A percentile compares a stretch with the other conserved stretches of the same genome.
Conservation (phyloP, 2,113 vertebrate genomes). For the Steatornis caripensis region DNA sequence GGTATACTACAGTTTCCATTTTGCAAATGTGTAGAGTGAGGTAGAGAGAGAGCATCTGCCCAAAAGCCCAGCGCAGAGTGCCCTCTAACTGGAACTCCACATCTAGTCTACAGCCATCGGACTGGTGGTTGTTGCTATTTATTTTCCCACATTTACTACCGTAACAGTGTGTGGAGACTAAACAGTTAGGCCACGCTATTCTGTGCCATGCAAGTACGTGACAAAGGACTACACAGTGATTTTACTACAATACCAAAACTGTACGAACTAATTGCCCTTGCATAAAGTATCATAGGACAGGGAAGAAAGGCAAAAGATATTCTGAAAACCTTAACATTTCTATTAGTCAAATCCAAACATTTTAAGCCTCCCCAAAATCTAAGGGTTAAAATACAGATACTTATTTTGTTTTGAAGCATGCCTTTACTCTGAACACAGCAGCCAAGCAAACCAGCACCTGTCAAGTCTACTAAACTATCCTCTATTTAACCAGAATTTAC, state of each 20-base stretch:
- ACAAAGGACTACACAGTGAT: background rate
- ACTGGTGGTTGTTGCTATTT: background rate
- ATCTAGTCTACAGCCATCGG: background rate
- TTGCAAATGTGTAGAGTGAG: background rate
- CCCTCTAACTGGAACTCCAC: background rate
- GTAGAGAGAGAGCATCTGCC: background rate
- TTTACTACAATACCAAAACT: background rate
- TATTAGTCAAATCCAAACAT: background rate
- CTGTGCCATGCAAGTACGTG: background rate
- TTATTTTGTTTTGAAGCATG: background rate
- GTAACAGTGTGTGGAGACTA: background rate
- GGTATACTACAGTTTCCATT: background rate
- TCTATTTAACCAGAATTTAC: conserved; percentile 38
- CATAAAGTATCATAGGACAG: background rate
- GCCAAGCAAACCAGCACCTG: background rate
- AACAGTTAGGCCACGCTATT: background rate
- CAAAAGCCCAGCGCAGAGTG: background rate
- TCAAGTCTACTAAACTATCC: background rate
- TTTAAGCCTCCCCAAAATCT: background rate
- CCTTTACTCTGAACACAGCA: background rate
- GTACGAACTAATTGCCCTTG: background rate
- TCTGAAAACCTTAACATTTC: background rate
- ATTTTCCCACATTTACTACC: background rate
- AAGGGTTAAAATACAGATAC: background rate
- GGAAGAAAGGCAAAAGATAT: background rate